A percentile compares a stretch with the other conserved stretches of the same genome.
phyloP scores from a whole-genome alignment of 2,113 vertebrate species.

The Mungos mungo region DNA sequence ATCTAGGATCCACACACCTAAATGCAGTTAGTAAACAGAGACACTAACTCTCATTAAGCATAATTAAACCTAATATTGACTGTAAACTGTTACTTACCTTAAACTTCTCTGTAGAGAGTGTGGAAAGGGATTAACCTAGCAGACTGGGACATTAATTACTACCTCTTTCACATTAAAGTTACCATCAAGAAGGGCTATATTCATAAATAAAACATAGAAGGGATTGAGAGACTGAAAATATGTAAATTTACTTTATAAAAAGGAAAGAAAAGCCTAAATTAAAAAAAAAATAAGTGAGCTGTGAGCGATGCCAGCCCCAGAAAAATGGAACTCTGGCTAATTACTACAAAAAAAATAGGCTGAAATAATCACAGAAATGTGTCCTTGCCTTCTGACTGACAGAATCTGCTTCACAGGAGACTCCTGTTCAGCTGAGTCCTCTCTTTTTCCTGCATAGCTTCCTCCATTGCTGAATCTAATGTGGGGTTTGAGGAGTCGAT shows the following conservation, averaged over 20 bases:
- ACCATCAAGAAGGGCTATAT: conserved; percentile 83
- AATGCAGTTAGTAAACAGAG: conserved; percentile 85
- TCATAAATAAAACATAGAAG: conserved; percentile 89
- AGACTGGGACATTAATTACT: conserved; percentile 87
- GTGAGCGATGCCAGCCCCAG: conserved; percentile 81
- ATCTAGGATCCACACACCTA: conserved; percentile 82
- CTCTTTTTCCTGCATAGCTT: conserved; percentile 76
- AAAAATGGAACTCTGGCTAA: conserved; percentile 85
- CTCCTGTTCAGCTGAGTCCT: conserved; percentile 59
- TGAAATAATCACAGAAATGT: conserved; percentile 82
- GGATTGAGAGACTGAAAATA: conserved; percentile 80
- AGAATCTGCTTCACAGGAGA: conserved; percentile 72
- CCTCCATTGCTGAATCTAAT: conserved; percentile 70
- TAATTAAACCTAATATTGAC: conserved; percentile 89
- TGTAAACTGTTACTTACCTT: conserved; percentile 87
- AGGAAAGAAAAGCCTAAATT: conserved; percentile 81
- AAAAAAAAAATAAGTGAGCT: conserved; percentile 76
- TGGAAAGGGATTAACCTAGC: conserved; percentile 83
- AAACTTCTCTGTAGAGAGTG: conserved; percentile 85
- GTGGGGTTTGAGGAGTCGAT: conserved; percentile 51
- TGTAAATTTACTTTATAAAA: conserved; percentile 71
- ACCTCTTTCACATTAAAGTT: conserved; percentile 84
- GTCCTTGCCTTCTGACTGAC: conserved; percentile 84
- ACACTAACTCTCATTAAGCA: conserved; percentile 85
- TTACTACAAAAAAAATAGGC: conserved; percentile 83